Base-by-base conservation (phyloP, 1,140 invertebrate genomes). In the Caenorhabditis elegans region DNA sequence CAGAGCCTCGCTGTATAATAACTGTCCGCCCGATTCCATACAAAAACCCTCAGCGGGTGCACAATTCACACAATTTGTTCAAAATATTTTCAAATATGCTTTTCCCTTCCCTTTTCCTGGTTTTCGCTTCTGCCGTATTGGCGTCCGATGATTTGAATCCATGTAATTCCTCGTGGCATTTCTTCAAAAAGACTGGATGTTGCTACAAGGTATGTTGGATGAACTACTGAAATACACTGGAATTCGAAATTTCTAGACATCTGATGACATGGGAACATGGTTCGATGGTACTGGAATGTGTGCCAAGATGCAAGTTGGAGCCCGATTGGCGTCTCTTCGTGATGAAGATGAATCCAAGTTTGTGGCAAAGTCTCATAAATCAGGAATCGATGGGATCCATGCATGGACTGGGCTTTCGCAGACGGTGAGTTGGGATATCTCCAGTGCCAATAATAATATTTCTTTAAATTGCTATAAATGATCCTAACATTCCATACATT, bases 351-450 rank as follows among this genome's bases (percentile, higher is more conserved):
- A 60, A 60, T 60, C 53, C 3, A 60, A 31, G 19, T 60, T 60
- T 34, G 53, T 60, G 0, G 28, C 53, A 17, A 60, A 60, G 19
- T 4, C 13, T 1, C 53, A 60, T 17, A 31, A 28, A 60, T 31
- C 15, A 6, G 53, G 53, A 60, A 13, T 60, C 3, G 53, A 60
- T 60, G 26, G 53, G 10, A 60, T 60, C 34, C 53, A 60, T 17
- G 53, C 53, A n/a, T 60, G 53, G 53, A 60, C 53, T 31, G 53
- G 53, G n/a, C 28, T 60, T n/a, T 60, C 53, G 15, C 53, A 60
- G n/a, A 60, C 53, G 15, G 53, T 60, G 34, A 60, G 53, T 17
- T n/a, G n/a, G n/a, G n/a, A n/a, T n/a, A n/a, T n/a, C n/a, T n/a
- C n/a, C n/a, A n/a, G n/a, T n/a, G n/a, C n/a, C n/a, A n/a, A n/a